Base-by-base conservation (phyloP, 2,888 invertebrate genomes). In the Neoascia interrupta region DNA sequence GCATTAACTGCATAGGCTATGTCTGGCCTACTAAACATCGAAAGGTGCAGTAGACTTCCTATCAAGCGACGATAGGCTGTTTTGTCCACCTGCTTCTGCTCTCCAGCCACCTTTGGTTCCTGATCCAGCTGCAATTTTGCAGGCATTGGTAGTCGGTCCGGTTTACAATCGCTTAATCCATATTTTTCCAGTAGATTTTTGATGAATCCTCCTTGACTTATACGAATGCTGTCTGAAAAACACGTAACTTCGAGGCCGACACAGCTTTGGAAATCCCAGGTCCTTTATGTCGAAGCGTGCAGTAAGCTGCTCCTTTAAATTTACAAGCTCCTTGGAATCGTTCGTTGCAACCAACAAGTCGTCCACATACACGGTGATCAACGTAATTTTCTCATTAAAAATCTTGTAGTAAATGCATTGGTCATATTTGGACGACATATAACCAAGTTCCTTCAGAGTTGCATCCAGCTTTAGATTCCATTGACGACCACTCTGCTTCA, bases 21-120 rank as follows among this genome's bases (percentile, higher is more conserved):
- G 4, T 69, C 60, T 13, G 69, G 41, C 41, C 72, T 63, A 47
- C 54, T 72, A 28, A 72, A 72, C 11, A 54, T 63, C 18, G 63
- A 47, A 2, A 54, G 54, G 11, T 72, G 45, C n/a, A 72, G 23
- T 11, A 47, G 16, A 37, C 47, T 47, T 23, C 37, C 43, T 51
- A 54, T 31, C 23, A 60, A 60, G 28, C 61, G 26, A 63, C 39
- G 51, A n/a, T 60, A 60, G 13, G 18, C 26, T 2, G 49, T 53
- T 41, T 53, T 51, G n/a, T 47, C 56, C 10, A 26, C 31, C 19
- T 36, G 13, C 15, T 39, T 56, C 1, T 43, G 26, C 13, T 63
- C 56, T 41, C 64, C 64, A 34, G 8, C 6, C 1, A 73, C 23
- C 13, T 13, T 18, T 18, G 56, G 63, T 39, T 64, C 31, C 5